Percentiles rank a stretch among this genome's conserved stretches.
These are phyloP conservation scores for Orthonychiurus folsomi DNA, from an alignment of 2,888 invertebrate genomes.

Conservation along the genomic window DNA sequence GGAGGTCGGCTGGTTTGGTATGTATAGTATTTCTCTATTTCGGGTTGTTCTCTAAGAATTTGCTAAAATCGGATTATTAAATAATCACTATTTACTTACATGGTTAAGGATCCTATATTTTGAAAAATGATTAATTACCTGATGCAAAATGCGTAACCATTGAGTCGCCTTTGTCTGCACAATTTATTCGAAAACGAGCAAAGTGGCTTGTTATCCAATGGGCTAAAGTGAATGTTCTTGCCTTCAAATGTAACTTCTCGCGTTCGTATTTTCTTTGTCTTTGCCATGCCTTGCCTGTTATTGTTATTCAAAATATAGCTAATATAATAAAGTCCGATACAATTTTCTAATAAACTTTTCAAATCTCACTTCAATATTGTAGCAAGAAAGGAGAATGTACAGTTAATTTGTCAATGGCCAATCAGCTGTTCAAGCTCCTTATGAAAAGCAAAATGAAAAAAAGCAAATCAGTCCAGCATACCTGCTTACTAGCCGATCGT, in stretches of 20 bases:
- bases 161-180: slow-evolving; percentile 49
- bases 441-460: no score
- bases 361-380: not conserved
- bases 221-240: slow-evolving; percentile 48
- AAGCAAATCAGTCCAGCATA: no score
- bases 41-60: no score
- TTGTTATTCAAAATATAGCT: not conserved
- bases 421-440: no score
- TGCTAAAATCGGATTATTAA: no score
- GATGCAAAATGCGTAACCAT: slow-evolving; percentile 48
- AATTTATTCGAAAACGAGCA: slow-evolving; percentile 47
- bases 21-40: no score
- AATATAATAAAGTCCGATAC: not conserved
- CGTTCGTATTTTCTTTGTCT: not conserved
- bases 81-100: no score
- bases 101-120: slow-evolving; percentile 2
- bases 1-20: no score
- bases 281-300: not conserved
- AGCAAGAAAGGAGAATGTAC: not conserved
- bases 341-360: no score
- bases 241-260: slow-evolving; percentile 45
- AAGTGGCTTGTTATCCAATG: slow-evolving; percentile 47
- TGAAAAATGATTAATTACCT: slow-evolving; percentile 41
- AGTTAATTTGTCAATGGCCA: no score
- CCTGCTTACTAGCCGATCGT: no score